Conservation (phyloP, 2,113 vertebrate genomes). For the Ciconia maguari region DNA sequence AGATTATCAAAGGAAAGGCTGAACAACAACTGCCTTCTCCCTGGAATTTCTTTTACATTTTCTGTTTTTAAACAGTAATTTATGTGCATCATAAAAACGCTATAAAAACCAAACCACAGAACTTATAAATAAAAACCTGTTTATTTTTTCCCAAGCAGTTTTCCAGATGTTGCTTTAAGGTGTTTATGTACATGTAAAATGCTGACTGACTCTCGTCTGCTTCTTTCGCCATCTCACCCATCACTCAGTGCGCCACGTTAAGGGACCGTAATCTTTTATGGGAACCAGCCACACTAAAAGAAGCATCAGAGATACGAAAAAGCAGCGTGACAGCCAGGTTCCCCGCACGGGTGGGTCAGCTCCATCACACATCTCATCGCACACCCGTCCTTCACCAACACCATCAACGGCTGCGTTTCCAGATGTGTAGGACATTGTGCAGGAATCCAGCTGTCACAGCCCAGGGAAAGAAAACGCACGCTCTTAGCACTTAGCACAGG, state of each 20-base stretch:
- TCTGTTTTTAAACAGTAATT: slow-evolving; percentile 20
- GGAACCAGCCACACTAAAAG: background rate
- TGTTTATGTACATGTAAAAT: background rate
- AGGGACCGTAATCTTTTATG: background rate
- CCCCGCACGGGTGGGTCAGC: background rate
- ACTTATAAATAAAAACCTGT: background rate
- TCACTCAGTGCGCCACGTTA: background rate
- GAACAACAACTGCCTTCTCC: background rate
- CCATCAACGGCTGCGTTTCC: background rate
- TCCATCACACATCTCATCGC: background rate
- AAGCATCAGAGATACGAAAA: background rate
- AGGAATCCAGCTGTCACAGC: background rate
- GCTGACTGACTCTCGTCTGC: background rate
- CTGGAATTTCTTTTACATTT: background rate
- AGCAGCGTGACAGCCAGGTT: background rate
- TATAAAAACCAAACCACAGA: background rate
- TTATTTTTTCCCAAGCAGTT: background rate
- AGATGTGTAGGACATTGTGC: rapidly evolving
- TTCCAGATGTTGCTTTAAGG: background rate
- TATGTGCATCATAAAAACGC: background rate
- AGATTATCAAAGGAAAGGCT: background rate
- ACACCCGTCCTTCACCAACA: background rate
- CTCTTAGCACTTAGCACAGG: rapidly evolving
- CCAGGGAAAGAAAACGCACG: rapidly evolving
- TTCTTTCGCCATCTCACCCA: background rate